phyloP scores from a whole-genome alignment of 2,888 invertebrate genomes.

The Crossocerus cetratus region DNA sequence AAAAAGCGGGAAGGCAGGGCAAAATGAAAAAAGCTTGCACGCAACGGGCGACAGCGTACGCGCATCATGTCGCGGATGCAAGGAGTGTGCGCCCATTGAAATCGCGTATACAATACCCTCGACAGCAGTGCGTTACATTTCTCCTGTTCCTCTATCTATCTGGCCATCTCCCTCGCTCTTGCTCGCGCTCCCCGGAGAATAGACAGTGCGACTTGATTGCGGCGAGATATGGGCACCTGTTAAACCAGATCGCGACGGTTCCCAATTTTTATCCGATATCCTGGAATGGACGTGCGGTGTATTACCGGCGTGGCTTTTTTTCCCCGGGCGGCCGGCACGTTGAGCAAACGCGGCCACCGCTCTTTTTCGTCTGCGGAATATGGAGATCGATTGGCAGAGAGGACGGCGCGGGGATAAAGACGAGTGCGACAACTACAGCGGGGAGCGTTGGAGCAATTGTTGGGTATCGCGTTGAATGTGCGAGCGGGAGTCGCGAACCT shows the following conservation, averaged over 20 bases:
- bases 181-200: neutral
- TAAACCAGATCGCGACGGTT: neutral
- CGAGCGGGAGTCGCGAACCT: slow-evolving; percentile 8
- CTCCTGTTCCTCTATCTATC: neutral
- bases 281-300: neutral
- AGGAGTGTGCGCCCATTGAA: neutral
- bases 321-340: neutral
- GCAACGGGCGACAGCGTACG: too few species aligned
- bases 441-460: neutral
- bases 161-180: neutral
- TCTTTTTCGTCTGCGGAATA: too few species aligned
- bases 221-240: slow-evolving; percentile 3
- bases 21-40: too few species aligned
- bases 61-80: too few species aligned
- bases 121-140: too few species aligned
- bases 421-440: too few species aligned
- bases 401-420: too few species aligned
- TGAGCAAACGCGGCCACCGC: neutral
- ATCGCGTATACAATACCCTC: too few species aligned
- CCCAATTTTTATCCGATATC: slow-evolving; percentile 18
- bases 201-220: neutral
- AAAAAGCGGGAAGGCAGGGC: slow-evolving; percentile 5
- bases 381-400: too few species aligned
- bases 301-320: slow-evolving; percentile 5
- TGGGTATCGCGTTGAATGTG: neutral